Conservation (phyloP, 2,888 invertebrate species). For the Mesorhabditis belari region DNA sequence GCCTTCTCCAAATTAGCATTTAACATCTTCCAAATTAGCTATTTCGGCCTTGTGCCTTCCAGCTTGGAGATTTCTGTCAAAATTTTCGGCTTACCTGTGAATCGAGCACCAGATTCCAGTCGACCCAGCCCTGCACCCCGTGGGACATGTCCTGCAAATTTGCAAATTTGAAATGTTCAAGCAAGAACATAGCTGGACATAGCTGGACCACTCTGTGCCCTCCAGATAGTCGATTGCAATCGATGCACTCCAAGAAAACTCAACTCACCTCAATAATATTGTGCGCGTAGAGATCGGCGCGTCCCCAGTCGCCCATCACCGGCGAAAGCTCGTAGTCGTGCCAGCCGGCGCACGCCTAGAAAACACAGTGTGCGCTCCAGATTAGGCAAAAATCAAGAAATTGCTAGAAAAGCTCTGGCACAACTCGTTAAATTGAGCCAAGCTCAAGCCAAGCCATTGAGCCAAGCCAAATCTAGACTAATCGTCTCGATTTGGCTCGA, state of each 20-base stretch:
- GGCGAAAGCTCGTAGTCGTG: conserved; percentile 54
- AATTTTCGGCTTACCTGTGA: too few relatives aligned
- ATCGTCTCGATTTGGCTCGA: background rate
- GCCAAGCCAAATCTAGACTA: too few relatives aligned
- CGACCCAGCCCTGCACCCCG: conserved; percentile 74
- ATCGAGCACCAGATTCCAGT: conserved; percentile 77
- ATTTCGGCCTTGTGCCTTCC: too few relatives aligned
- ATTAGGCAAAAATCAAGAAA: conserved; percentile 59
- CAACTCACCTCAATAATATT: conserved; percentile 47
- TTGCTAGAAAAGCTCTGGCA: too few relatives aligned
- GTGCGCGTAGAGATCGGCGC: conserved; percentile 64
- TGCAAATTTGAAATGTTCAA: too few relatives aligned
- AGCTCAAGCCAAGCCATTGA: too few relatives aligned
- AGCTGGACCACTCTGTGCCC: too few relatives aligned
- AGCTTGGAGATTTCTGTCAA: too few relatives aligned
- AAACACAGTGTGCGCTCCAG: background rate
- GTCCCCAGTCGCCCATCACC: conserved; percentile 68
- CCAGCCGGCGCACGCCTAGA: conserved; percentile 3
- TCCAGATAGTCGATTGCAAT: background rate
- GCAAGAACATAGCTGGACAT: too few relatives aligned
- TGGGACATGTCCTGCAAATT: conserved; percentile 65
- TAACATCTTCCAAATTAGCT: too few relatives aligned
- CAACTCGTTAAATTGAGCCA: too few relatives aligned
- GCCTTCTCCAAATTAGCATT: too few relatives aligned
- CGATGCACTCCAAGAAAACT: background rate